Percentiles rank a stretch among this genome's conserved stretches.
Conservation (phyloP, 1,140 invertebrate species). For the Mya arenaria region DNA sequence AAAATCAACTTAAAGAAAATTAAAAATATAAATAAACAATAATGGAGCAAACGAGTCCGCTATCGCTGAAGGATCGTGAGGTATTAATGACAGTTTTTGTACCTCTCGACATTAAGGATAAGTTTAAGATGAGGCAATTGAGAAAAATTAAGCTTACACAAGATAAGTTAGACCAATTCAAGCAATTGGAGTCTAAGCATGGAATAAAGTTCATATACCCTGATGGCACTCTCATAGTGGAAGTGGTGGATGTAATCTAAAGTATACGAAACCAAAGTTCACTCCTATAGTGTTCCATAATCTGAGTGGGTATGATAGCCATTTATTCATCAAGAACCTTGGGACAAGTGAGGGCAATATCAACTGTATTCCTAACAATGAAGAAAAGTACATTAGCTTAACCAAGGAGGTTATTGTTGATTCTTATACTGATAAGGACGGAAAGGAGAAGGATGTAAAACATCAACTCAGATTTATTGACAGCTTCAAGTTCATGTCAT, state of each 20-base stretch:
- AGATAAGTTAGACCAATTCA: too few species aligned
- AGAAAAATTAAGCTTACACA: too few species aligned
- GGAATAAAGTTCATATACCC: background rate
- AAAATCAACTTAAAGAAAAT: too few species aligned
- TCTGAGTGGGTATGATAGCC: slow-evolving; percentile 77
- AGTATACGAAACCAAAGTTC: slow-evolving; percentile 28
- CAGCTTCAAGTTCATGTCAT: slow-evolving; percentile 19
- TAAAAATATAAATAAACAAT: too few species aligned
- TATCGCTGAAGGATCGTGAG: too few species aligned
- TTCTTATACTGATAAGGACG: background rate
- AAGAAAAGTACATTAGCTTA: slow-evolving; percentile 75
- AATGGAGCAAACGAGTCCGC: too few species aligned
- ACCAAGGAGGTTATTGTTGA: slow-evolving; percentile 42
- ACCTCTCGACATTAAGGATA: too few species aligned
- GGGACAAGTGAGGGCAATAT: slow-evolving; percentile 65
- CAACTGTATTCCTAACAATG: slow-evolving; percentile 76
- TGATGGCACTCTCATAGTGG: too few species aligned
- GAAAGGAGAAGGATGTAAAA: slow-evolving; percentile 2
- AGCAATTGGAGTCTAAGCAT: background rate
- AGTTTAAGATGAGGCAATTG: too few species aligned
- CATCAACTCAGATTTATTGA: background rate
- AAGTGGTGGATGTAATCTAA: slow-evolving; percentile 57
- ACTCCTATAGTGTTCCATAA: slow-evolving; percentile 80
- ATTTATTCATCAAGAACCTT: slow-evolving; percentile 75
- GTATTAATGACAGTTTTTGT: too few species aligned